Conservation (phyloP, 2,113 vertebrate species). For the Corythoichthys haematopterus region DNA sequence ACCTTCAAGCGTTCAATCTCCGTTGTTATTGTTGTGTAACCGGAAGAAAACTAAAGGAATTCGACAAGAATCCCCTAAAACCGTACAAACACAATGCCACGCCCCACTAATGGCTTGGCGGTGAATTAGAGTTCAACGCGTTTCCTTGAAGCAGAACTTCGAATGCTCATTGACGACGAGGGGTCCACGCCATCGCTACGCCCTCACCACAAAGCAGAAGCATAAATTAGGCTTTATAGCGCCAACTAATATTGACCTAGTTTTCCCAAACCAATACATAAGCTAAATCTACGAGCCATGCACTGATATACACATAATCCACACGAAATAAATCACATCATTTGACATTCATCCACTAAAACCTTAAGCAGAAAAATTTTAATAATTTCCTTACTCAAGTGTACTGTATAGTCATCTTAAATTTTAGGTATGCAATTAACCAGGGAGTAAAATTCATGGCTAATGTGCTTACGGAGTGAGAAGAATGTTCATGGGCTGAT, state of each 20-base stretch:
- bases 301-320: neutral
- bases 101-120: too few relatives aligned
- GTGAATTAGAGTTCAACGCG: too few relatives aligned
- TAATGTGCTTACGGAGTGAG: constrained; percentile 22
- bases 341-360: neutral
- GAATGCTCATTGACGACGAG: too few relatives aligned
- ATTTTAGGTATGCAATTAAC: constrained; percentile 1
- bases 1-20: too few relatives aligned
- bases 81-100: too few relatives aligned
- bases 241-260: neutral
- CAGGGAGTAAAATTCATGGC: constrained; percentile 12
- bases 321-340: neutral
- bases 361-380: neutral
- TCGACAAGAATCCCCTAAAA: too few relatives aligned
- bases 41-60: too few relatives aligned
- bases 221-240: neutral
- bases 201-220: too few relatives aligned
- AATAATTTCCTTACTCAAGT: neutral
- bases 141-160: too few relatives aligned
- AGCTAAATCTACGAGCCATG: neutral
- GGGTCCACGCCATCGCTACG: too few relatives aligned
- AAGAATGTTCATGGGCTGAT: constrained; percentile 40
- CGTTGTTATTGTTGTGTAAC: too few relatives aligned
- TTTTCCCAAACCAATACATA: neutral
- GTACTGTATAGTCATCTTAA: neutral